Percentiles rank a stretch among this genome's conserved stretches.
Conservation (phyloP, 2,797 vertebrate species). For the Macropus fuliginosus region DNA sequence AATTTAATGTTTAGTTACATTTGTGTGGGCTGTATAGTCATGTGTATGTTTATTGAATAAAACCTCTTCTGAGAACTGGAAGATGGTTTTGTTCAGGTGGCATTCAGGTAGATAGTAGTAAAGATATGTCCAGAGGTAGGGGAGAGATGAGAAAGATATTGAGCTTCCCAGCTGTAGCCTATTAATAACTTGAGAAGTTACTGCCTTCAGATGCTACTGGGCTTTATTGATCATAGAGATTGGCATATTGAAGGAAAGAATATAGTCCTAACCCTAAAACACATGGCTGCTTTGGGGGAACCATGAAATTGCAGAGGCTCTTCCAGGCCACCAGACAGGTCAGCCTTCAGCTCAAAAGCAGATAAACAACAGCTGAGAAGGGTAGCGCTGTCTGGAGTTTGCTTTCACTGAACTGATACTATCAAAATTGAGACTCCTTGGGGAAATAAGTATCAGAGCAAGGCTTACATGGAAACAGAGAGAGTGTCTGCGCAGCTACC, state of each 20-base stretch:
- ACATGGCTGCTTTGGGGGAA: background rate
- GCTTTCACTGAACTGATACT: background rate
- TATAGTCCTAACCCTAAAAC: constrained; percentile 12
- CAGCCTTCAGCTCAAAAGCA: background rate
- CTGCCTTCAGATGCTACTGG: background rate
- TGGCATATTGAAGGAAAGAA: background rate
- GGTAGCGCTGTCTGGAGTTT: background rate
- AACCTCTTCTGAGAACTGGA: constrained; percentile 48
- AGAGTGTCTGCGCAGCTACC: background rate
- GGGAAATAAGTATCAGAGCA: background rate
- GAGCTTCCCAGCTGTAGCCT: background rate
- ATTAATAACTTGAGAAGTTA: background rate
- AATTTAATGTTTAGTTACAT: constrained; percentile 24
- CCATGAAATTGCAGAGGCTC: background rate
- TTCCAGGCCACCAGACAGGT: background rate
- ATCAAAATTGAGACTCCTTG: background rate
- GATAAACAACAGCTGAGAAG: background rate
- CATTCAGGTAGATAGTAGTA: background rate
- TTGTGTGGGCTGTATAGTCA: constrained; percentile 35
- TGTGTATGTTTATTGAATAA: constrained; percentile 19
- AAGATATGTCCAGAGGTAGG: background rate
- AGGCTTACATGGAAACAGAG: background rate
- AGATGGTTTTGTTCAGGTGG: constrained; percentile 23
- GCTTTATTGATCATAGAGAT: background rate
- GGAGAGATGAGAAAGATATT: background rate